Conservation (phyloP, 2,888 invertebrate genomes). For the Stenolophus ochropezus region DNA sequence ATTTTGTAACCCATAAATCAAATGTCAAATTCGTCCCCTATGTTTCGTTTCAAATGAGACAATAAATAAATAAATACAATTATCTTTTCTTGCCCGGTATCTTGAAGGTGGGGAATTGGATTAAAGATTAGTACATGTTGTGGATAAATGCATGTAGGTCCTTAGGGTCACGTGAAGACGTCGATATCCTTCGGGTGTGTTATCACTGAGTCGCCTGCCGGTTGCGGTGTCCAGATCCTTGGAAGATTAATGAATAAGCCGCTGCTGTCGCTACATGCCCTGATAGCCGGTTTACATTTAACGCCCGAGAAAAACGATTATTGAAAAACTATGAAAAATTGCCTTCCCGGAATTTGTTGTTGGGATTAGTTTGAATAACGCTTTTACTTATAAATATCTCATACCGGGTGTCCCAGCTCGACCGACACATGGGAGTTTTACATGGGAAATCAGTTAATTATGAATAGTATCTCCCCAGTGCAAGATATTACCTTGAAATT, state of each 20-base stretch:
- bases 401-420: no score
- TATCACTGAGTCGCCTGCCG: no score
- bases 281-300: background rate
- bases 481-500: no score
- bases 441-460: no score
- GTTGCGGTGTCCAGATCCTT: background rate
- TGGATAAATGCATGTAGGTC: background rate
- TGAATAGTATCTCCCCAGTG: no score
- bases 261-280: background rate
- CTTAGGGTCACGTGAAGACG: background rate
- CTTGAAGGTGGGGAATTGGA: background rate
- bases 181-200: background rate
- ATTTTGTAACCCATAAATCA: no score
- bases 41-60: no score
- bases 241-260: slow-evolving; percentile 25
- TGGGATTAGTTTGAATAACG: background rate
- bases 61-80: no score
- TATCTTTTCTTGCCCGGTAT: no score
- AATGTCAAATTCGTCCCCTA: no score
- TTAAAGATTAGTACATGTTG: background rate
- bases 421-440: no score
- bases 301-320: background rate
- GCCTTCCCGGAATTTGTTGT: background rate
- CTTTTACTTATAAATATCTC: no score
- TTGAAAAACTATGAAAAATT: background rate